Base-by-base conservation (phyloP, 2,888 invertebrate species). In the Agrotis ipsilon region DNA sequence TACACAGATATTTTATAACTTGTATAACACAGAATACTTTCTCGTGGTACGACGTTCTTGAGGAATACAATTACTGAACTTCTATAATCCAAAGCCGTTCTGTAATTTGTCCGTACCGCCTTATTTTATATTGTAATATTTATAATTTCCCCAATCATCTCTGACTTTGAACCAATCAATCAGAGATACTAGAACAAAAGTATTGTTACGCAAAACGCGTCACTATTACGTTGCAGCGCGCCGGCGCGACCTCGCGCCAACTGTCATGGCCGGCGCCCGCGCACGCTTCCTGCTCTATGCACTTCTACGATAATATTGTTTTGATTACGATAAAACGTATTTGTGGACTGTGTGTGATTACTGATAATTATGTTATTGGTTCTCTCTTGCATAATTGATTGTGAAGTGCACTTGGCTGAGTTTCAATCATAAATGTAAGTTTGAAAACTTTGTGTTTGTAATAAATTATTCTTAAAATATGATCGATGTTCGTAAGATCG, bases 251-350 rank as follows among this genome's bases (percentile, higher is more conserved):
- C 77, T 78, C 77, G 77, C 77, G 77, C 60, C 69, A 54, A 52
- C 77, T 78, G 77, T 78, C 66, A 84, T 64, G 77, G 77, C 77
- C 77, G 81, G 81, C 81, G 85, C 71, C 75, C 67, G 84, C 75
- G 74, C 86, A 76, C 54, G 81, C 87, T 90, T 90, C 90, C 90
- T 90, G 87, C 85, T 87, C 80, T 82, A 82, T 86, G 84, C 85
- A 86, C 84, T 84, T 84, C 86, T 82, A 76, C 80, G 84, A 86
- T 86, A 81, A 83, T 86, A 84, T 80, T 86, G 88, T 86, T 85
- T 83, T 86, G 82, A 89, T 83, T 87, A 79, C 80, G 78, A 80
- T 86, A 81, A 78, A 70, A 75, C 68, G 59, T 78, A 72, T 76
- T 82, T 68, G 68, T 80, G 68, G 70, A 68, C 65, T 67, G 73